Evolutionary conservation across 2,113 vertebrate genomes (phyloP).

Genomic region (Tyto alba): DNA sequence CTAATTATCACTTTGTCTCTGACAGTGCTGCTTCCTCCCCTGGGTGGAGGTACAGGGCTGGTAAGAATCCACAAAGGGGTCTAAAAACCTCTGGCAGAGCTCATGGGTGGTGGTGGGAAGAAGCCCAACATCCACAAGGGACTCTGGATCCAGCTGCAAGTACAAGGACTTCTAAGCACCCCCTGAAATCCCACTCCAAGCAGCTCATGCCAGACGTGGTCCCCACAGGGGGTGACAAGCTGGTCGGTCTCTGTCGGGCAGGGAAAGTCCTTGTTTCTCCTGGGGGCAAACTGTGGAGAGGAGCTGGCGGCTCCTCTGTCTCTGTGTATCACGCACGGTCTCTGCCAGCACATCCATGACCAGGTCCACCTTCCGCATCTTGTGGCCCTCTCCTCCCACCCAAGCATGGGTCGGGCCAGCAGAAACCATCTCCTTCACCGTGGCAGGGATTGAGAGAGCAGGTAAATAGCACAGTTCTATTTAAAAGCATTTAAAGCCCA

Average conservation of each 20-base stretch:
- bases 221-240: neutral
- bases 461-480: neutral
- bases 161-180: neutral
- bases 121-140: neutral
- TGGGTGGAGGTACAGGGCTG: rapidly evolving
- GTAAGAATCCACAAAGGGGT: neutral
- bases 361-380: neutral
- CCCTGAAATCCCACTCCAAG: neutral
- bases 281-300: neutral
- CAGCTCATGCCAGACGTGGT: neutral
- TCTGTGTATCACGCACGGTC: rapidly evolving
- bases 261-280: neutral
- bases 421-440: rapidly evolving
- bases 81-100: neutral
- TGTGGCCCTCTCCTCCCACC: neutral
- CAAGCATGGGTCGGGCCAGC: neutral
- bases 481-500: neutral
- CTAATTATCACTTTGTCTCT: neutral
- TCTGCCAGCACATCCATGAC: neutral
- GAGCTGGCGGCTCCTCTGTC: neutral
- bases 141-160: neutral
- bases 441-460: neutral
- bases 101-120: rapidly evolving
- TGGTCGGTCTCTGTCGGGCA: neutral
- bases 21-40: neutral